phyloP scores from a whole-genome alignment of 2,888 invertebrate genomes.

The Tetramorium bicarinatum region DNA sequence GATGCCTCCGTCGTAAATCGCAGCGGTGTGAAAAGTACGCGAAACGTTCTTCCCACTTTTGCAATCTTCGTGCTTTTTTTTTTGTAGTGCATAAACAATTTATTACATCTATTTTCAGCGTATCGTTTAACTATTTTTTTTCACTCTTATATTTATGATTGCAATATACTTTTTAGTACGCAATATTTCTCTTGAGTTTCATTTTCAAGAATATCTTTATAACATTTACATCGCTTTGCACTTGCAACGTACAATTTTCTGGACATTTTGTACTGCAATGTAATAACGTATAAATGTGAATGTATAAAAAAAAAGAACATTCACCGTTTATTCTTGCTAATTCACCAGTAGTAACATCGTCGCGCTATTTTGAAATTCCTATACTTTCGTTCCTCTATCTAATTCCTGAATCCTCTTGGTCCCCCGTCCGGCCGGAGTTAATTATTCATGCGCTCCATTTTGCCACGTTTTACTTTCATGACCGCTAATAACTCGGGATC shows the following conservation, averaged over 20 bases:
- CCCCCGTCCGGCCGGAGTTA: constrained; percentile 59
- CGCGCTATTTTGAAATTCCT: constrained; percentile 37
- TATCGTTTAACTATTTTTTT: constrained; percentile 1
- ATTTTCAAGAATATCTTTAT: neutral
- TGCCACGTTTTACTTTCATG: constrained; percentile 80
- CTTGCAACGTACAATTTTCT: neutral
- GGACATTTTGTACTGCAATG: neutral
- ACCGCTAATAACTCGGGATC: constrained; percentile 78
- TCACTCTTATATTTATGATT: neutral
- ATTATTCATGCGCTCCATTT: constrained; percentile 79
- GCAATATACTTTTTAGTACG: neutral
- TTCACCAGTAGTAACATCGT: constrained; percentile 16
- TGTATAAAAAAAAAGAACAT: neutral
- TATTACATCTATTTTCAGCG: neutral
- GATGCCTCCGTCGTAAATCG: neutral
- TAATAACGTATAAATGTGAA: neutral
- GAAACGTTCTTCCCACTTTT: neutral
- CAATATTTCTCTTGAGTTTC: neutral
- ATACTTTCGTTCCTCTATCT: constrained; percentile 31
- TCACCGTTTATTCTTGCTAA: neutral
- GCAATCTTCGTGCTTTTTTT: neutral
- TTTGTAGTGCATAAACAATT: constrained; percentile 2
- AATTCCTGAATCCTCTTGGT: constrained; percentile 15
- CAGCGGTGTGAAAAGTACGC: neutral
- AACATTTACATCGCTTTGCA: neutral